Percentiles rank a stretch among this genome's conserved stretches.
phyloP scores from a whole-genome alignment of 2,797 vertebrate genomes.

The Toxotes lorentzi region DNA sequence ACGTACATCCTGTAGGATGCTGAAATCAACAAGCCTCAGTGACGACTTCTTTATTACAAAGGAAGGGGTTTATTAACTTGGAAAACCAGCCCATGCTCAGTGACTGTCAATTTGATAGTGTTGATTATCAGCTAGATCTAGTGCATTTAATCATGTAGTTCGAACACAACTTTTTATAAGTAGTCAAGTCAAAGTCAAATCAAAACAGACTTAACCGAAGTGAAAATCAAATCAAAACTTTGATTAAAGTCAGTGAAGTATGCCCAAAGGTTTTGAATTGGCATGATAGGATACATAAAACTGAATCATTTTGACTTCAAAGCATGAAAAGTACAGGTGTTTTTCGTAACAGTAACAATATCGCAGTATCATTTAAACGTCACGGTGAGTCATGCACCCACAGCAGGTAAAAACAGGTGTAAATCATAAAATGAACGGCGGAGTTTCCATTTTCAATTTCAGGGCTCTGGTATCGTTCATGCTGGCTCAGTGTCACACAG shows the following conservation, averaged over 20 bases:
- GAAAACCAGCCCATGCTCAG: neutral
- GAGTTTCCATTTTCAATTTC: too few species aligned
- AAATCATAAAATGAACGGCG: too few species aligned
- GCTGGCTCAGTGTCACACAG: too few species aligned
- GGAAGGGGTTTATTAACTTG: constrained; percentile 7
- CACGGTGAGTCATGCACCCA: too few species aligned
- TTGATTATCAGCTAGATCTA: too few species aligned
- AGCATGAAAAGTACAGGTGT: too few species aligned
- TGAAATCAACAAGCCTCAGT: constrained; percentile 32
- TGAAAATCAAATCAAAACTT: neutral
- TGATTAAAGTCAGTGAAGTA: constrained; percentile 7
- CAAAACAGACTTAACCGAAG: neutral
- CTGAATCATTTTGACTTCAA: too few species aligned
- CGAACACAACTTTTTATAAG: neutral
- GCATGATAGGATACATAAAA: neutral
- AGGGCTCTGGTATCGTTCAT: too few species aligned
- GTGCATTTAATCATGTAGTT: too few species aligned
- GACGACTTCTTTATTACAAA: constrained; percentile 6
- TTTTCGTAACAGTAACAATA: too few species aligned
- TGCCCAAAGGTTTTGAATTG: neutral
- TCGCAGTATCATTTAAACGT: too few species aligned
- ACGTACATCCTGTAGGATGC: constrained; percentile 37
- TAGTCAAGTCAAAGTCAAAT: constrained; percentile 2
- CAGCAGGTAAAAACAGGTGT: too few species aligned
- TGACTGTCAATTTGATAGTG: neutral